These are phyloP conservation scores for Crotalus adamanteus DNA, from an alignment of 2,797 vertebrate species.

Conservation along the genomic window DNA sequence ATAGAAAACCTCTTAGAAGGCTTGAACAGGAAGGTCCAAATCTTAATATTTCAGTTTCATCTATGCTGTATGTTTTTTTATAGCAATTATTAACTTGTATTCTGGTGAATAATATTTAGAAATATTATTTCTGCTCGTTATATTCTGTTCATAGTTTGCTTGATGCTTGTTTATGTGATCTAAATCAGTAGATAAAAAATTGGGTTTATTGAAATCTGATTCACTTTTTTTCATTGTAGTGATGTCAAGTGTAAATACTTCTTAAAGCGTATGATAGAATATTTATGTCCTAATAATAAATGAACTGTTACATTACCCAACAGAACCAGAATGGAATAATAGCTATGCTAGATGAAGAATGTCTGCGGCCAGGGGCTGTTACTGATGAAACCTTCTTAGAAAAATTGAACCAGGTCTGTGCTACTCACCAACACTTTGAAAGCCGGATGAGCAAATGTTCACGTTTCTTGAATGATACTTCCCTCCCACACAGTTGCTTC, in stretches of 20 bases:
- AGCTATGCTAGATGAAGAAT: conserved; percentile 98
- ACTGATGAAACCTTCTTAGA: conserved; percentile 96
- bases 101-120: background rate
- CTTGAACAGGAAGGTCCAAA: background rate
- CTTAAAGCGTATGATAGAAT: background rate
- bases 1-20: background rate
- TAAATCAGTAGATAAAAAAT: background rate
- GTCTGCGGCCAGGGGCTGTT: conserved; percentile 91
- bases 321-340: conserved; percentile 96
- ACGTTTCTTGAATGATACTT: conserved; percentile 92
- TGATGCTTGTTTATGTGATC: background rate
- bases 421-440: conserved; percentile 96
- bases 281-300: background rate
- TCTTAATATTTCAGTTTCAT: background rate
- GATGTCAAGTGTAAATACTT: background rate
- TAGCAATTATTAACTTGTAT: background rate
- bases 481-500: conserved; percentile 96
- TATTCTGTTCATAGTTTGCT: background rate
- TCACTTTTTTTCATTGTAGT: background rate
- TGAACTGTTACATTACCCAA: background rate
- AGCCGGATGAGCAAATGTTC: conserved; percentile 95
- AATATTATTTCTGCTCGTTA: background rate
- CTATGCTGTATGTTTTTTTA: background rate
- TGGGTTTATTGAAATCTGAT: background rate
- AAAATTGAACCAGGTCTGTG: conserved; percentile 94